phyloP scores from a whole-genome alignment of 2,797 vertebrate genomes.

The Tapera naevia region DNA sequence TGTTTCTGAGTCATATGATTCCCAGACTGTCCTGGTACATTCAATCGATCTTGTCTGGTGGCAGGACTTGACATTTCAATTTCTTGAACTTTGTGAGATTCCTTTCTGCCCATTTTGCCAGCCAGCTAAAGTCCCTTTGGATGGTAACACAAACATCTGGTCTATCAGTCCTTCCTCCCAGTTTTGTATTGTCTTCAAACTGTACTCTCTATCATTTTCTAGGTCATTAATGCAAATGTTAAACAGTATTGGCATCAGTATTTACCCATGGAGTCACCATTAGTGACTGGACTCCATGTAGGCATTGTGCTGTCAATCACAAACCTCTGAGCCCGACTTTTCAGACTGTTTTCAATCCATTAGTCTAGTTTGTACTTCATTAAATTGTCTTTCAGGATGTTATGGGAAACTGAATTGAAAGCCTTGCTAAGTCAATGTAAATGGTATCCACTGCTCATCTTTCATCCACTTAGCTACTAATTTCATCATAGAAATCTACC shows the following conservation, averaged over 20 bases:
- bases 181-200: neutral
- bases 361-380: neutral
- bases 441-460: neutral
- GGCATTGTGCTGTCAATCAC: neutral
- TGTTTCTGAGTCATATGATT: neutral
- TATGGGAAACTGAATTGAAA: neutral
- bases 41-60: neutral
- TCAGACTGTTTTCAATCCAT: neutral
- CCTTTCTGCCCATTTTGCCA: neutral
- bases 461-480: neutral
- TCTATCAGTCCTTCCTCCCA: neutral
- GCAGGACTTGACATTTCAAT: neutral
- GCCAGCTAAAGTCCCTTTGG: neutral
- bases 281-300: neutral
- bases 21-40: neutral
- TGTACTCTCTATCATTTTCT: neutral
- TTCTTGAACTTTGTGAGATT: neutral
- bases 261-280: neutral
- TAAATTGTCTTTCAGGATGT: neutral
- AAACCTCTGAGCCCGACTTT: neutral
- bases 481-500: neutral
- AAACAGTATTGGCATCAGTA: neutral
- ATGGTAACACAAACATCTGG: neutral
- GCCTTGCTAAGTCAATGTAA: neutral
- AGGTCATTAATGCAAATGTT: neutral